Base-by-base conservation (phyloP, 2,113 vertebrate genomes). In the Ptyas mucosa region DNA sequence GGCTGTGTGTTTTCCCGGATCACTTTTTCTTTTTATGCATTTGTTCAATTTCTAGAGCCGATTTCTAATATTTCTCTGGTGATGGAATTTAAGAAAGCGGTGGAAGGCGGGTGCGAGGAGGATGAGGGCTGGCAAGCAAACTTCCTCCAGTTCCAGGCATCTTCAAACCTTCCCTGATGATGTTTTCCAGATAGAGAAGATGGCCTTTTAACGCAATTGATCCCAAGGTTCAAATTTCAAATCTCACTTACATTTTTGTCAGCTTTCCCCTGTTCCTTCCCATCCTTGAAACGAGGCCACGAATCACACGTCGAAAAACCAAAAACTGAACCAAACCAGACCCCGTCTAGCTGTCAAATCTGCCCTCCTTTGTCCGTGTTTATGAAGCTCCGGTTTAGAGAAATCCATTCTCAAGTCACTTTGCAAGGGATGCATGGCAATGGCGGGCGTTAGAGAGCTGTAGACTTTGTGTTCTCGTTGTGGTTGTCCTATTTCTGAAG, bases 31-130 rank as follows among this genome's bases (percentile, higher is more conserved):
- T n/a, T n/a, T n/a, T n/a, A 15, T n/a, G 5, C 6, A 69, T 5
- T 69, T n/a, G 12, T 69, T n/a, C 29, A n/a, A 7, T n/a, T n/a
- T 69, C 64, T 15, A 69, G 29, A 69, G 12, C 12, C 64, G 6
- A 69, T 69, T 69, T 69, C 29, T 69, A 14, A 14, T 69, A 69
- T 39, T 81, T 21, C 39, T 20, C 18, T 81, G 69, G 69, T 9
- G 69, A 21, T 39, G 34, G 69, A 8, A 81, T 81, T 39, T 81
- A 39, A 81, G 18, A 9, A 81, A 20, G 69, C 0, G 34, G 34
- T 3, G 15, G 1, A 5, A 18, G 7, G 0, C 43, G 43, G 43
- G 43, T 43, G 46, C 5, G 0, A 5, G 6, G 46, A 7, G 18
- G 18, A 9, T 3, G 2, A 18, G 15, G n/a, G n/a, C 69, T 8